Evolutionary conservation across 2,888 invertebrate genomes (phyloP).

Genomic region (Polydesmus complanatus): DNA sequence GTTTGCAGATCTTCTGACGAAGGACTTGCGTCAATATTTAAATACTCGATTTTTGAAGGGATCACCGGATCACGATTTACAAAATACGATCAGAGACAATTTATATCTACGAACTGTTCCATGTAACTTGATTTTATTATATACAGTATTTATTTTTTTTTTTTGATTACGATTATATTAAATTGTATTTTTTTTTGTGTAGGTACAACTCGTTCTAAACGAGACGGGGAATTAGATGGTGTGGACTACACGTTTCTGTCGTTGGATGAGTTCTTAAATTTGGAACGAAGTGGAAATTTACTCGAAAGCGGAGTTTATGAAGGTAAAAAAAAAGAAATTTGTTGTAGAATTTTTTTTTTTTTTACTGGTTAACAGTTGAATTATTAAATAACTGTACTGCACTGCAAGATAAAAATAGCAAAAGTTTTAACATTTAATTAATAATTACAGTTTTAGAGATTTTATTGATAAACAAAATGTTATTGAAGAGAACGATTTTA

Average conservation of each 20-base stretch:
- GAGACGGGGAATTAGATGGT: conserved; percentile 45
- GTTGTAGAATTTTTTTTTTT: neutral
- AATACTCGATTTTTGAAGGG: conserved; percentile 43
- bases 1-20: conserved; percentile 35
- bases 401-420: too few relatives aligned
- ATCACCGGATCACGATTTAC: conserved; percentile 45
- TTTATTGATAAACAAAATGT: too few relatives aligned
- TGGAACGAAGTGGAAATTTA: conserved; percentile 42
- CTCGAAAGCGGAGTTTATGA: conserved; percentile 49
- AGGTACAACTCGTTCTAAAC: conserved; percentile 43
- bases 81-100: conserved; percentile 49
- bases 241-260: conserved; percentile 47
- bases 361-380: neutral
- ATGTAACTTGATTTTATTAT: conserved; percentile 24
- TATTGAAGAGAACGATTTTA: too few relatives aligned
- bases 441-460: too few relatives aligned
- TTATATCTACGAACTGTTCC: conserved; percentile 47
- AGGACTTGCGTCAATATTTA: conserved; percentile 41
- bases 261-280: conserved; percentile 41
- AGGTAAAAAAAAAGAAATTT: too few relatives aligned
- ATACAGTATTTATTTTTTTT: too few relatives aligned
- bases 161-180: too few relatives aligned
- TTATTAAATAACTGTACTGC: neutral
- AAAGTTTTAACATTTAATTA: too few relatives aligned
- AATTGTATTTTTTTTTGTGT: conserved; percentile 16